Percentiles rank a stretch among this genome's conserved stretches.
Evolutionary conservation across 1,140 invertebrate genomes (phyloP).

Genomic region (Drosophila funebris): DNA sequence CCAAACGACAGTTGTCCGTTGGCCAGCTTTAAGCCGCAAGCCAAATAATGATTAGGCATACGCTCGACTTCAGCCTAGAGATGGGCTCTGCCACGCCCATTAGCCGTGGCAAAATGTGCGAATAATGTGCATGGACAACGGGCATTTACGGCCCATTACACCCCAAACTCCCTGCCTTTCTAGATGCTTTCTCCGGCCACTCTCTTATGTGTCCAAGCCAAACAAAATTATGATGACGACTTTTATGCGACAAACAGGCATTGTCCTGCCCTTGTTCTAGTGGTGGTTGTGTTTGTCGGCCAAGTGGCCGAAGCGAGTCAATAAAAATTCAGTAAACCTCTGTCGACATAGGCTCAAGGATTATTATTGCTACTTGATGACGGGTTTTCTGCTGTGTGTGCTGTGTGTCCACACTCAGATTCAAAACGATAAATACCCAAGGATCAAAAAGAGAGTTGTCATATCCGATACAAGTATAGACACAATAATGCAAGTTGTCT

Average conservation of each 20-base stretch:
- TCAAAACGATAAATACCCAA: conserved; percentile 72
- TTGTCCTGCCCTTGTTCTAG: conserved; percentile 36
- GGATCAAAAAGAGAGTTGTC: conserved; percentile 20
- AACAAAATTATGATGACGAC: conserved; percentile 75
- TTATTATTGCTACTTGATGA: conserved; percentile 80
- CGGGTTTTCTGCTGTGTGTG: too few relatives aligned
- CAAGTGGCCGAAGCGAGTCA: conserved; percentile 49
- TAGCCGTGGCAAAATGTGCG: conserved; percentile 71
- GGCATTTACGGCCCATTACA: conserved; percentile 66
- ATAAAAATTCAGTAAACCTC: conserved; percentile 80
- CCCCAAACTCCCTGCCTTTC: not conserved
- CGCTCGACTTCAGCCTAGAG: conserved; percentile 39
- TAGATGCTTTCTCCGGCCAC: conserved; percentile 1
- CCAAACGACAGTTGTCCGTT: not conserved
- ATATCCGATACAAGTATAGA: conserved; percentile 34
- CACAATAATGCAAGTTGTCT: conserved; percentile 54
- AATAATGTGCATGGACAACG: conserved; percentile 71
- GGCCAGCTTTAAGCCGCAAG: conserved; percentile 31
- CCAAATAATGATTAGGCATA: conserved; percentile 71
- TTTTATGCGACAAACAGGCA: conserved; percentile 68
- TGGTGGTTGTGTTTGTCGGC: too few relatives aligned
- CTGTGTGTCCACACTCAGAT: conserved; percentile 53
- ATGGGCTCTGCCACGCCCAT: conserved; percentile 57
- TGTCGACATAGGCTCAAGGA: conserved; percentile 78
- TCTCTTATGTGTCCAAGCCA: conserved; percentile 51